Percentiles rank a stretch among this genome's conserved stretches.
These are phyloP conservation scores for Hozukius guyotensis DNA, from an alignment of 2,797 vertebrate genomes.

Conservation along the genomic window DNA sequence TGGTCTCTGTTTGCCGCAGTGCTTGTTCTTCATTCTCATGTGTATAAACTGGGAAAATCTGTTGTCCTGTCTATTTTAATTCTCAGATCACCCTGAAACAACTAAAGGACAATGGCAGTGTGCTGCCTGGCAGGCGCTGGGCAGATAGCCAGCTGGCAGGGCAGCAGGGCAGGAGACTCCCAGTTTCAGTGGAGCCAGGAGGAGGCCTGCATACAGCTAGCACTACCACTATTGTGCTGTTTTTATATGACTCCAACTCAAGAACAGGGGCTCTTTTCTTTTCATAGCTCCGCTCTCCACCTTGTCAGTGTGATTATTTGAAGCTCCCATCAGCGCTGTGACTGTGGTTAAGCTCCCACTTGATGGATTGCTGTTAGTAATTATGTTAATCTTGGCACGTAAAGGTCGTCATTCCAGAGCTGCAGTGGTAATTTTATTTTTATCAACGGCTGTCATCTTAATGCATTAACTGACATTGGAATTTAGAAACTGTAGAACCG, in stretches of 20 bases:
- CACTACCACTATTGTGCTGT: slow-evolving; percentile 1
- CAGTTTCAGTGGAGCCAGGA: slow-evolving; percentile 57
- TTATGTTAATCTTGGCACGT: slow-evolving; percentile 68
- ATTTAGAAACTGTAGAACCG: slow-evolving; percentile 13
- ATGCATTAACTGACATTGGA: slow-evolving; percentile 38
- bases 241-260: slow-evolving; percentile 17
- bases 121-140: slow-evolving; percentile 78
- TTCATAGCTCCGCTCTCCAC: slow-evolving; percentile 13
- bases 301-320: slow-evolving; percentile 38
- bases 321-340: slow-evolving; percentile 16
- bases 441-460: slow-evolving; percentile 50
- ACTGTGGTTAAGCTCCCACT: slow-evolving; percentile 39
- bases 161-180: slow-evolving; percentile 64
- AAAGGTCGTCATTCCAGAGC: slow-evolving; percentile 50
- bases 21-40: slow-evolving; percentile 47
- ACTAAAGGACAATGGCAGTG: slow-evolving; percentile 78
- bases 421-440: slow-evolving; percentile 40
- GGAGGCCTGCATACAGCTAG: slow-evolving; percentile 41
- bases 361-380: slow-evolving; percentile 64
- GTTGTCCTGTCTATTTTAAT: slow-evolving; percentile 73
- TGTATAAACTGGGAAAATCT: slow-evolving; percentile 51
- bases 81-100: slow-evolving; percentile 78
- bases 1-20: slow-evolving; percentile 3
- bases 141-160: slow-evolving; percentile 76
- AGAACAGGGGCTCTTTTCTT: slow-evolving; percentile 37